phyloP scores from a whole-genome alignment of 2,888 invertebrate species.

The Crocallis elinguaria region DNA sequence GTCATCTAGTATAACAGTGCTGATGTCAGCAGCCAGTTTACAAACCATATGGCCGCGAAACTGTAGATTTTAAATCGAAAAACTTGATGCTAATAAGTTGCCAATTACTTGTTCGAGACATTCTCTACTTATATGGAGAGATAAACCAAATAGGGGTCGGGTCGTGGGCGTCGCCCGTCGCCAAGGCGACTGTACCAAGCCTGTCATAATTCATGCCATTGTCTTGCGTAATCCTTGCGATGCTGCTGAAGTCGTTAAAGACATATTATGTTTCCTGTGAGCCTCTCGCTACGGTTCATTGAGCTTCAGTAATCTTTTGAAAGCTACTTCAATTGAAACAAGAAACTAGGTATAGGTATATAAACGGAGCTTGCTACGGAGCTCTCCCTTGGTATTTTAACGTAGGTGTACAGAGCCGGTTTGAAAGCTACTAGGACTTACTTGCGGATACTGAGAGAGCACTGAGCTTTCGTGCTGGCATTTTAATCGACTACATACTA shows the following conservation, averaged over 20 bases:
- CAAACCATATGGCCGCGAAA: constrained; percentile 57
- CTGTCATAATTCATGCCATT: constrained; percentile 63
- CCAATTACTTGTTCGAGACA: constrained; percentile 55
- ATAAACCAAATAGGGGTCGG: constrained; percentile 66
- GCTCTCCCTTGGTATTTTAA: constrained; percentile 51
- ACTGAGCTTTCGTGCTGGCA: constrained; percentile 65
- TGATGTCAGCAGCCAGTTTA: constrained; percentile 25
- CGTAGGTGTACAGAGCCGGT: constrained; percentile 61
- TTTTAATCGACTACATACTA: constrained; percentile 64
- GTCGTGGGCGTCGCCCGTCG: constrained; percentile 72
- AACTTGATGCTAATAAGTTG: constrained; percentile 64
- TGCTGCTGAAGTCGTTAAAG: constrained; percentile 60
- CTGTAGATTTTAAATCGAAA: constrained; percentile 57
- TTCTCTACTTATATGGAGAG: constrained; percentile 74
- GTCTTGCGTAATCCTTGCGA: constrained; percentile 71
- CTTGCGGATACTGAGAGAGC: constrained; percentile 50
- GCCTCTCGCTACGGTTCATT: constrained; percentile 67
- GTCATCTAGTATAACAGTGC: constrained; percentile 23
- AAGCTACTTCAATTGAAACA: constrained; percentile 38
- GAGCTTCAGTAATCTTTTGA: constrained; percentile 56
- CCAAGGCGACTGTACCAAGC: constrained; percentile 53
- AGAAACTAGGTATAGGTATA: constrained; percentile 36
- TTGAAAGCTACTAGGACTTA: constrained; percentile 65
- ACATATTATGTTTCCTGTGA: constrained; percentile 71
- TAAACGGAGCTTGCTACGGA: constrained; percentile 47